These are phyloP conservation scores for Lasioglossum vierecki DNA, from an alignment of 2,888 invertebrate genomes.

Conservation along the genomic window DNA sequence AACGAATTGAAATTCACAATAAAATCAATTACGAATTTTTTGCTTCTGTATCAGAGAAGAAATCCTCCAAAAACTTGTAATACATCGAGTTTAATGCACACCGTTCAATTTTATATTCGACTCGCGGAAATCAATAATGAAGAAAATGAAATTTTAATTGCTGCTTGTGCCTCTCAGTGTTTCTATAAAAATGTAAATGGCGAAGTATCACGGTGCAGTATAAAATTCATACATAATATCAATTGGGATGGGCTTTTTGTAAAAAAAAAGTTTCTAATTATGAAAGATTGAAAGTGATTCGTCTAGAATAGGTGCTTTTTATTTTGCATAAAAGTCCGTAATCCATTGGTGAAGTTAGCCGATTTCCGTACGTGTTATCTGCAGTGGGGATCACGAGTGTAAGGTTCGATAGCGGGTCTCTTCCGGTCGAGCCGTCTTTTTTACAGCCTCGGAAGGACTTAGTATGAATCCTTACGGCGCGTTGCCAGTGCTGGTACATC, in stretches of 20 bases:
- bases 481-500: constrained; percentile 33
- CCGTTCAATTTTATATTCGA: not conserved
- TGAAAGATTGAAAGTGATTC: no score
- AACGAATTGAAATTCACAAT: no score
- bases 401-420: not conserved
- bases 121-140: not conserved
- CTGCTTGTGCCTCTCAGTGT: not conserved
- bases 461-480: constrained; percentile 47
- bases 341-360: no score
- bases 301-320: no score
- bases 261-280: not conserved
- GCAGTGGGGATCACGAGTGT: not conserved
- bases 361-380: not conserved
- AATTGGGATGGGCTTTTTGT: not conserved
- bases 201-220: not conserved
- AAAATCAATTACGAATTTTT: no score
- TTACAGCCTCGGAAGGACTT: constrained; percentile 31
- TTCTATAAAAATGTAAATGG: not conserved
- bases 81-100: no score
- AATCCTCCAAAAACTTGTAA: no score
- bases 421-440: constrained; percentile 20
- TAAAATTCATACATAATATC: not conserved
- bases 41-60: no score
- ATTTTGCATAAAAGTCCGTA: no score
- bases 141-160: not conserved